A percentile compares a stretch with the other conserved stretches of the same genome.
These are phyloP conservation scores for Bellardia pandia DNA, from an alignment of 2,888 invertebrate genomes.

Conservation along the genomic window DNA sequence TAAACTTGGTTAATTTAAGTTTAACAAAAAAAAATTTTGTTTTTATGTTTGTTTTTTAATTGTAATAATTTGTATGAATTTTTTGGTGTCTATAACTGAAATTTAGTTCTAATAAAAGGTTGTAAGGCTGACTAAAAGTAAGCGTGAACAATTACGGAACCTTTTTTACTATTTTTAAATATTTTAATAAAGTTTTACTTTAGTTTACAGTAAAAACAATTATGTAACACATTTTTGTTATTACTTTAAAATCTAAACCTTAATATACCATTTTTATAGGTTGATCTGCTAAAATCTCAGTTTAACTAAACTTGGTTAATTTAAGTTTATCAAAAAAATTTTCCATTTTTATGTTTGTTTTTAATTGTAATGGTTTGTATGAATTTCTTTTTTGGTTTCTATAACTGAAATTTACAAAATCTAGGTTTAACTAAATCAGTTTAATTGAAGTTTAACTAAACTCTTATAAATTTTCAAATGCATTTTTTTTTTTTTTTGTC, in stretches of 20 bases:
- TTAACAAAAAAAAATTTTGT: neutral
- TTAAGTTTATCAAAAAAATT: neutral
- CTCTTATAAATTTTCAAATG: no score
- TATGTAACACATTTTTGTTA: no score
- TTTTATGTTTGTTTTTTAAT: neutral
- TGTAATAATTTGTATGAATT: neutral
- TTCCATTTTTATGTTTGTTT: neutral
- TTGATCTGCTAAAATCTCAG: neutral
- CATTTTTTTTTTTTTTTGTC: no score
- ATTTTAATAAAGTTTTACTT: no score
- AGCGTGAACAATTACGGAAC: no score
- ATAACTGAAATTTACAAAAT: neutral
- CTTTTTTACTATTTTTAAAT: no score
- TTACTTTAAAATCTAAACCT: fast-evolving
- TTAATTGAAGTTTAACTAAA: neutral
- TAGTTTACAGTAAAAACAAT: no score
- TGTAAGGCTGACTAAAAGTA: no score
- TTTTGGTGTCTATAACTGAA: neutral
- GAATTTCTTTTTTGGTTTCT: no score
- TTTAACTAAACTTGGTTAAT: neutral
- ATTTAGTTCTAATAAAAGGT: no score
- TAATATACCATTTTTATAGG: neutral
- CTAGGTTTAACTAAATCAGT: neutral
- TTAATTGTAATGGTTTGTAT: neutral
- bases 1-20: neutral